A percentile compares a stretch with the other conserved stretches of the same genome.
These are phyloP conservation scores for Nematostella vectensis DNA, from an alignment of 92 coral and sea anemone genomes.

Conservation along the genomic window DNA sequence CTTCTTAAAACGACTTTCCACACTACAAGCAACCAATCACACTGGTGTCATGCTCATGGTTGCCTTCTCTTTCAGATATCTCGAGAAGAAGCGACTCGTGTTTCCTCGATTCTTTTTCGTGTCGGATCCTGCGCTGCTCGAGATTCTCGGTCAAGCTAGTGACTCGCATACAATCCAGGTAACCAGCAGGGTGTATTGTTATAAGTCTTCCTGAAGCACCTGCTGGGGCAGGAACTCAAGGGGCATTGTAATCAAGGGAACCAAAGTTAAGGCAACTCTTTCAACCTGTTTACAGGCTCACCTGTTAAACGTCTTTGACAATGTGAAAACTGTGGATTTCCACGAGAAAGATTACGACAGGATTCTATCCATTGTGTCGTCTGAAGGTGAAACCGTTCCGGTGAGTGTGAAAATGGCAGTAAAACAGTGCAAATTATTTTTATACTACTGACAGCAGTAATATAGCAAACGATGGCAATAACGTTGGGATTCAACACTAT, in stretches of 20 bases:
- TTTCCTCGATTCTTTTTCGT: conserved; percentile 89
- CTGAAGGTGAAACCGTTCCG: conserved; percentile 86
- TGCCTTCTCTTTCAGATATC: conserved; percentile 31
- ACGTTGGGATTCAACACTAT: too few relatives aligned
- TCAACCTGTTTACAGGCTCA: conserved; percentile 54
- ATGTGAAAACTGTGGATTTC: conserved; percentile 72
- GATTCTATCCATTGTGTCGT: conserved; percentile 70
- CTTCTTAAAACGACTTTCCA: too few relatives aligned
- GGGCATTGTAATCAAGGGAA: too few relatives aligned
- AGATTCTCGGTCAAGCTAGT: conserved; percentile 86
- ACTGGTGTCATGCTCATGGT: too few relatives aligned
- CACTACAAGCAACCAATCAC: too few relatives aligned
- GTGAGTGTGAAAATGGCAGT: conserved; percentile 9
- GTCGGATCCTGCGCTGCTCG: conserved; percentile 79
- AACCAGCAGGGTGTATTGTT: too few relatives aligned
- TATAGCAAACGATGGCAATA: too few relatives aligned
- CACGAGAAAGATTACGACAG: conserved; percentile 87
- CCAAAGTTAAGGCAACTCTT: too few relatives aligned
- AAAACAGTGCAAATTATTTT: too few relatives aligned
- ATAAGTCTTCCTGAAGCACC: background rate
- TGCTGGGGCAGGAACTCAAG: too few relatives aligned
- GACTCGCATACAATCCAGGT: conserved; percentile 91
- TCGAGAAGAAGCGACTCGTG: conserved; percentile 78
- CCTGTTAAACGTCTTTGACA: conserved; percentile 75
- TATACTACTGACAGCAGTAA: too few relatives aligned